Evolutionary conservation across 2,888 invertebrate genomes (phyloP).

Genomic region (Kuschelorhynchus macadamiae): DNA sequence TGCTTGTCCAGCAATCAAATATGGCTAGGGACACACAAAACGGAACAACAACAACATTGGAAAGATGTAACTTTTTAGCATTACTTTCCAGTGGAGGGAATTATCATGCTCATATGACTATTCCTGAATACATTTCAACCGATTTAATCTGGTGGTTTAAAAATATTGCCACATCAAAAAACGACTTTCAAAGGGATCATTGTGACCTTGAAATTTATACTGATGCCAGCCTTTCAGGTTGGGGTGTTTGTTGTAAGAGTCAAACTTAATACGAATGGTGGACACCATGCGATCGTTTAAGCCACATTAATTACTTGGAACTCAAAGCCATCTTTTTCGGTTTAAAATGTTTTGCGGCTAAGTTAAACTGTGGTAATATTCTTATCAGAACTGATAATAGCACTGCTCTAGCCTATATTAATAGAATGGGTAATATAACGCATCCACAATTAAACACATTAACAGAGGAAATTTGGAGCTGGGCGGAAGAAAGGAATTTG

Average conservation of each 20-base stretch:
- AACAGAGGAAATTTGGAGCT: constrained; percentile 32
- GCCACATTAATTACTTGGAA: constrained; percentile 54
- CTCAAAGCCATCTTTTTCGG: constrained; percentile 50
- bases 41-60: too few relatives aligned
- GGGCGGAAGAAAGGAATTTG: constrained; percentile 27
- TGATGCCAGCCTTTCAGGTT: constrained; percentile 51
- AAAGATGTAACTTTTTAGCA: too few relatives aligned
- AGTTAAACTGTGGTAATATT: constrained; percentile 24
- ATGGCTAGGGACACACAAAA: constrained; percentile 50
- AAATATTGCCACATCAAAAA: constrained; percentile 26
- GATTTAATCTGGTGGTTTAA: constrained; percentile 53
- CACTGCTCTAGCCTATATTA: constrained; percentile 29
- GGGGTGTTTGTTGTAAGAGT: constrained; percentile 49
- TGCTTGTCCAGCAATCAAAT: constrained; percentile 54
- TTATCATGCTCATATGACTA: constrained; percentile 40
- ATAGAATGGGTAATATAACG: constrained; percentile 31
- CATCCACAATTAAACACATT: constrained; percentile 9
- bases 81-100: too few relatives aligned
- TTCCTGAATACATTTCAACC: constrained; percentile 17
- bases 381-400: constrained; percentile 35
- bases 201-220: constrained; percentile 44
- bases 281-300: constrained; percentile 33
- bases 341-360: constrained; percentile 50
- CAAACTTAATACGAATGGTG: constrained; percentile 43
- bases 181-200: constrained; percentile 20